A percentile compares a stretch with the other conserved stretches of the same genome.
phyloP scores from a whole-genome alignment of 2,113 vertebrate genomes.

The Paratilapia polleni region DNA sequence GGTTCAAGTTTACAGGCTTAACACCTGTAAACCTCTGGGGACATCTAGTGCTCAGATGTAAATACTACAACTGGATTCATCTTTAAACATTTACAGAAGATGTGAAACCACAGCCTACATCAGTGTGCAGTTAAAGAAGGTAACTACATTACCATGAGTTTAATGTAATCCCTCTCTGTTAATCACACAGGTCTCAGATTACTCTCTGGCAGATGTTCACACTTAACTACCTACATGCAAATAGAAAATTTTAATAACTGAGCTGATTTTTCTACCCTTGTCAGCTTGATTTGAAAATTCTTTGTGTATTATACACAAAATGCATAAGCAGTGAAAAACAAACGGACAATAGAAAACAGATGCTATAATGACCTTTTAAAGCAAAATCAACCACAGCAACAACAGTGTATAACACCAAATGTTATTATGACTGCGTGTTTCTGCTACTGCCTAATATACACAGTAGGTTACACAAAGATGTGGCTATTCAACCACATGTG shows the following conservation, averaged over 20 bases:
- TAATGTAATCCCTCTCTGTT: background rate
- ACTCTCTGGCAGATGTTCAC: background rate
- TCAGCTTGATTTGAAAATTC: background rate
- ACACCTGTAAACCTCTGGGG: conserved; percentile 9
- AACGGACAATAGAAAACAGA: background rate
- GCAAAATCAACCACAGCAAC: background rate
- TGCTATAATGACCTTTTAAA: background rate
- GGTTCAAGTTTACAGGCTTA: background rate
- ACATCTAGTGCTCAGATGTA: conserved; percentile 55
- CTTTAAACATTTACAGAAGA: background rate
- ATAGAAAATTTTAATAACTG: fast-evolving
- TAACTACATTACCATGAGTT: background rate
- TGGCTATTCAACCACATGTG: background rate
- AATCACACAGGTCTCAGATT: background rate
- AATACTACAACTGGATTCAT: background rate
- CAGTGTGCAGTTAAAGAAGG: too few relatives aligned
- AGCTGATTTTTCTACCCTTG: background rate
- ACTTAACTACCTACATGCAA: background rate
- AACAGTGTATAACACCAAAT: background rate
- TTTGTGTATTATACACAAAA: background rate
- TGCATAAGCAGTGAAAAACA: background rate
- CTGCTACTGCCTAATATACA: background rate
- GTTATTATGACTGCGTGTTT: background rate
- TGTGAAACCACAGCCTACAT: background rate
- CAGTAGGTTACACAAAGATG: background rate